These are phyloP conservation scores for Eudemis profundana DNA, from an alignment of 2,888 invertebrate species.

Conservation along the genomic window DNA sequence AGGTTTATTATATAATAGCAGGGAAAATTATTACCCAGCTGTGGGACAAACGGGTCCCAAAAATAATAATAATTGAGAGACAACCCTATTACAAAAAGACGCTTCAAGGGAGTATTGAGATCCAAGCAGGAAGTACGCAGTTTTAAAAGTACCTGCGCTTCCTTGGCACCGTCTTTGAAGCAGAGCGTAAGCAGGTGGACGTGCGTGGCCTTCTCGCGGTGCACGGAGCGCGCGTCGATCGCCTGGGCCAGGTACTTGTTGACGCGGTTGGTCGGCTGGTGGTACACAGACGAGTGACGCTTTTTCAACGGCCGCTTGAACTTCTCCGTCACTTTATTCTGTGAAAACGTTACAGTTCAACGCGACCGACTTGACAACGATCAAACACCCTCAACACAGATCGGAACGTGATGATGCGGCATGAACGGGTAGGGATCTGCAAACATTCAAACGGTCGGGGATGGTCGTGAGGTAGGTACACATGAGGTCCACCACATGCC, in stretches of 20 bases:
- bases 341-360: slow-evolving; percentile 69
- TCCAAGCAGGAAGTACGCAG: background rate
- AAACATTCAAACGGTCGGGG: slow-evolving; percentile 41
- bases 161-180: slow-evolving; percentile 94
- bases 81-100: too few relatives aligned
- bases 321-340: slow-evolving; percentile 95
- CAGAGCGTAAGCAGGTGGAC: slow-evolving; percentile 94
- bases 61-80: too few relatives aligned
- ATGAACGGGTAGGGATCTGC: slow-evolving; percentile 35
- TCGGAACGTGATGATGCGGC: slow-evolving; percentile 35
- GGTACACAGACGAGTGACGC: slow-evolving; percentile 93
- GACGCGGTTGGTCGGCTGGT: slow-evolving; percentile 95
- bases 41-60: too few relatives aligned
- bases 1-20: too few relatives aligned
- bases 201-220: slow-evolving; percentile 95
- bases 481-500: slow-evolving; percentile 73
- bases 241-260: slow-evolving; percentile 97
- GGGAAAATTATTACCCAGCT: too few relatives aligned
- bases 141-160: slow-evolving; percentile 87
- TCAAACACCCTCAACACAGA: slow-evolving; percentile 10
- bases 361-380: slow-evolving; percentile 44
- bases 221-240: slow-evolving; percentile 95
- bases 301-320: slow-evolving; percentile 95
- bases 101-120: background rate
- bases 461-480: slow-evolving; percentile 59